phyloP scores from a whole-genome alignment of 2,797 vertebrate species.

The Chromis chromis region DNA sequence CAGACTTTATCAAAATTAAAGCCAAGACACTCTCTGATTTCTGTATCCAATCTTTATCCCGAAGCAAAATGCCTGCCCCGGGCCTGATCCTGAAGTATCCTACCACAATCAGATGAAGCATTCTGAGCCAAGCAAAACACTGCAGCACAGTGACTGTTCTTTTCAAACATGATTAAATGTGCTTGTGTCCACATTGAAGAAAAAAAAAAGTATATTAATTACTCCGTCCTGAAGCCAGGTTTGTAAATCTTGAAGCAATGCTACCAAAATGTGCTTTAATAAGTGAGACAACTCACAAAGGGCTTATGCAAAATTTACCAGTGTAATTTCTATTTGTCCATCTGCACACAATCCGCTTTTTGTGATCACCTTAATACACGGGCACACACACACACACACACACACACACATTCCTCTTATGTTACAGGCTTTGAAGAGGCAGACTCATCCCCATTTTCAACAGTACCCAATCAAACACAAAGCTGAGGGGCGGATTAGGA shows the following conservation, averaged over 20 bases:
- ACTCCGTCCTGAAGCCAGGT: constrained; percentile 15
- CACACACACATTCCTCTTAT: constrained; percentile 72
- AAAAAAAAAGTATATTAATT: constrained; percentile 18
- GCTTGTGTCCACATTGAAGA: neutral
- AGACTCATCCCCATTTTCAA: constrained; percentile 88
- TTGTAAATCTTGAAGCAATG: constrained; percentile 26
- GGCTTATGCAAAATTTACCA: constrained; percentile 46
- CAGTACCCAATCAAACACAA: constrained; percentile 85
- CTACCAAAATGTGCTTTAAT: constrained; percentile 30
- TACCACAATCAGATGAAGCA: constrained; percentile 7
- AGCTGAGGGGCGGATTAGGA: constrained; percentile 82
- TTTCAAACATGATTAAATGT: constrained; percentile 21
- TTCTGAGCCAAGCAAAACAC: constrained; percentile 41
- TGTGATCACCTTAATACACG: constrained; percentile 66
- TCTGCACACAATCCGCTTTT: constrained; percentile 71
- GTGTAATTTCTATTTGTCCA: constrained; percentile 67
- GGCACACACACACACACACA: constrained; percentile 38
- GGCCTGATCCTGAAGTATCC: constrained; percentile 34
- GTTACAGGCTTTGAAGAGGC: constrained; percentile 83
- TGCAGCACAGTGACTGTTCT: constrained; percentile 5
- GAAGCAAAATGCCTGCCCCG: constrained; percentile 29
- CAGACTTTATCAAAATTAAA: constrained; percentile 24
- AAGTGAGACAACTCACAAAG: constrained; percentile 31
- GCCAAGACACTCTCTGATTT: constrained; percentile 34
- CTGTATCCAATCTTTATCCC: constrained; percentile 39